A percentile compares a stretch with the other conserved stretches of the same genome.
phyloP scores from a whole-genome alignment of 2,888 invertebrate genomes.

The Herminia tarsipennalis region DNA sequence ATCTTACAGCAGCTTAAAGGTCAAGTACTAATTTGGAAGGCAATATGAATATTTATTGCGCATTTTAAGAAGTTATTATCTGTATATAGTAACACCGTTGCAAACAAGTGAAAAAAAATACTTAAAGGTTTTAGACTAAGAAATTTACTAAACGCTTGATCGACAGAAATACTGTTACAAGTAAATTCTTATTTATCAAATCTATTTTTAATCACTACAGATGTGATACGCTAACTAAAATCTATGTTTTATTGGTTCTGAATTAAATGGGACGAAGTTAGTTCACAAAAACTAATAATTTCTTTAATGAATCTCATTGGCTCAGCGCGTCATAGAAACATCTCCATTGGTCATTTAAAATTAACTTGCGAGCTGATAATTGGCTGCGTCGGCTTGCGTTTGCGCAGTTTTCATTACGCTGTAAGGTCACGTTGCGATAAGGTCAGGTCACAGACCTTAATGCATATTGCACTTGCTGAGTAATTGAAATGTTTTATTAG shows the following conservation, averaged over 20 bases:
- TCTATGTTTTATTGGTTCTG: too few species aligned
- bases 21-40: too few species aligned
- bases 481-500: slow-evolving; percentile 35
- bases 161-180: too few species aligned
- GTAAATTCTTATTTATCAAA: too few species aligned
- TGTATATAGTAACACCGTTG: too few species aligned
- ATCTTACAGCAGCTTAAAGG: slow-evolving; percentile 14
- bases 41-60: too few species aligned
- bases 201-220: too few species aligned
- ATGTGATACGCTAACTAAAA: too few species aligned
- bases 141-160: too few species aligned
- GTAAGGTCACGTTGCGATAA: slow-evolving; percentile 49
- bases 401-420: slow-evolving; percentile 48
- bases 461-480: slow-evolving; percentile 47
- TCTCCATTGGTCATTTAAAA: slow-evolving; percentile 29
- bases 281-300: slow-evolving; percentile 17
- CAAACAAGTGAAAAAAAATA: too few species aligned
- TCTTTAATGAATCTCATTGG: slow-evolving; percentile 22
- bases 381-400: slow-evolving; percentile 29
- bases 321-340: slow-evolving; percentile 2
- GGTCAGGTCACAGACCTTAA: slow-evolving; percentile 54
- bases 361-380: slow-evolving; percentile 29
- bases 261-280: slow-evolving; percentile 1
- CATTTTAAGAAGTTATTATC: too few species aligned
- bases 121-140: too few species aligned